These are phyloP conservation scores for Euphydryas editha DNA, from an alignment of 2,888 invertebrate species.

Conservation along the genomic window DNA sequence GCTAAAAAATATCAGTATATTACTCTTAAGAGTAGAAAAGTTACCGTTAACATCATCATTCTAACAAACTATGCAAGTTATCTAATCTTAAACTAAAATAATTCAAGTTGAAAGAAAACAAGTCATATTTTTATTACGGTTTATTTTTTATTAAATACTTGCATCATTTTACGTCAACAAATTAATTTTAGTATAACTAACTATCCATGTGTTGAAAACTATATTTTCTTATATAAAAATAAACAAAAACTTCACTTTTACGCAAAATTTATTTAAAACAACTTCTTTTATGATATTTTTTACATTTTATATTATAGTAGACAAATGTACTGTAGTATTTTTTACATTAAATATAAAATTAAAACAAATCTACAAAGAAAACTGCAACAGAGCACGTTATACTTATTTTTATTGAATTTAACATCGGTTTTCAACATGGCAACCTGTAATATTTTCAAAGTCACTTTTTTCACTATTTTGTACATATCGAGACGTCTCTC, in stretches of 20 bases:
- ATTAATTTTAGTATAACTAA: not conserved
- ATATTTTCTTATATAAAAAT: not conserved
- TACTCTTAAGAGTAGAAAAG: too few relatives aligned
- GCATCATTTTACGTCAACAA: not conserved
- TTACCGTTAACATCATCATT: too few relatives aligned
- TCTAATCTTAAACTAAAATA: not conserved
- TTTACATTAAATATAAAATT: not conserved
- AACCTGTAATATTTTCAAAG: constrained; percentile 71
- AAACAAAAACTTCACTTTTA: not conserved
- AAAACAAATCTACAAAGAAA: constrained; percentile 20
- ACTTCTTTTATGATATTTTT: too few relatives aligned
- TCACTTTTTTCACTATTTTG: constrained; percentile 47
- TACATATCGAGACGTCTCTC: constrained; percentile 24
- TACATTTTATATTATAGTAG: too few relatives aligned
- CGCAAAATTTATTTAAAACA: too few relatives aligned
- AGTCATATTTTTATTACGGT: not conserved
- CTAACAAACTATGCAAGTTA: too few relatives aligned
- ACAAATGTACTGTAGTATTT: not conserved
- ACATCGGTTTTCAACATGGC: constrained; percentile 46
- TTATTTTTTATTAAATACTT: constrained; percentile 3
- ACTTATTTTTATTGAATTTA: constrained; percentile 71
- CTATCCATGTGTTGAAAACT: not conserved
- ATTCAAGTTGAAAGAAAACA: not conserved
- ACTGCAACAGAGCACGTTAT: constrained; percentile 52
- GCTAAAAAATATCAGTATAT: too few relatives aligned